Conservation (phyloP, 2,888 invertebrate genomes). For the Lasioglossum figueresi region DNA sequence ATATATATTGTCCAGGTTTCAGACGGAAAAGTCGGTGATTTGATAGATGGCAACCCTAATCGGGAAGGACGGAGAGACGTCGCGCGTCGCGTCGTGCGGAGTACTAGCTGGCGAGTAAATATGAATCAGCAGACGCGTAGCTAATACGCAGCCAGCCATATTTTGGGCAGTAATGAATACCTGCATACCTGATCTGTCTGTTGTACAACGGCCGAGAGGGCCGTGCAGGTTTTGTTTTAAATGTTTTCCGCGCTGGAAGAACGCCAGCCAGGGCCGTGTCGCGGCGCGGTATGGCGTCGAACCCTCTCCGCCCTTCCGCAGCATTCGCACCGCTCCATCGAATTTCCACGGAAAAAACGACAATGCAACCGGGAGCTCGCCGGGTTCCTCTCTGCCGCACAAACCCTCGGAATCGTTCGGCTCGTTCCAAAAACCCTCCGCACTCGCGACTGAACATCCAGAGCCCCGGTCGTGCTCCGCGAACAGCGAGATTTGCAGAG, state of each 20-base stretch:
- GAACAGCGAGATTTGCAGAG: constrained; percentile 36
- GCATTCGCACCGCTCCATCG: constrained; percentile 45
- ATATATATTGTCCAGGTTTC: no score
- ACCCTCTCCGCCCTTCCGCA: constrained; percentile 14
- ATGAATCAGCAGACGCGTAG: constrained; percentile 60
- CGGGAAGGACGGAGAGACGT: no score
- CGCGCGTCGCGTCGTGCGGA: neutral
- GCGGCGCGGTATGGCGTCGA: neutral
- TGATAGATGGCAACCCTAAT: no score
- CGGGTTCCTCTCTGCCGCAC: neutral
- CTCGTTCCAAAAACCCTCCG: constrained; percentile 37
- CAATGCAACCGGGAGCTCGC: constrained; percentile 49
- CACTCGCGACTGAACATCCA: constrained; percentile 26
- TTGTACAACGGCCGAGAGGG: constrained; percentile 53
- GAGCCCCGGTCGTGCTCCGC: constrained; percentile 54
- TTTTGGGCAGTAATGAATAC: constrained; percentile 72
- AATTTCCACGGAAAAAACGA: constrained; percentile 48
- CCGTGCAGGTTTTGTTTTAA: constrained; percentile 67
- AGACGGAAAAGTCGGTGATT: no score
- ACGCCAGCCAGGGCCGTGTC: constrained; percentile 64
- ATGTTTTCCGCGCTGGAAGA: constrained; percentile 73
- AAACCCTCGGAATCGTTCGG: constrained; percentile 44
- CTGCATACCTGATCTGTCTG: constrained; percentile 50
- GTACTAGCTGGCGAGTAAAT: constrained; percentile 39
- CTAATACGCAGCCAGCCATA: constrained; percentile 64